Evolutionary conservation across 2,888 invertebrate species (phyloP).

Genomic region (Neoscelio sp.): DNA sequence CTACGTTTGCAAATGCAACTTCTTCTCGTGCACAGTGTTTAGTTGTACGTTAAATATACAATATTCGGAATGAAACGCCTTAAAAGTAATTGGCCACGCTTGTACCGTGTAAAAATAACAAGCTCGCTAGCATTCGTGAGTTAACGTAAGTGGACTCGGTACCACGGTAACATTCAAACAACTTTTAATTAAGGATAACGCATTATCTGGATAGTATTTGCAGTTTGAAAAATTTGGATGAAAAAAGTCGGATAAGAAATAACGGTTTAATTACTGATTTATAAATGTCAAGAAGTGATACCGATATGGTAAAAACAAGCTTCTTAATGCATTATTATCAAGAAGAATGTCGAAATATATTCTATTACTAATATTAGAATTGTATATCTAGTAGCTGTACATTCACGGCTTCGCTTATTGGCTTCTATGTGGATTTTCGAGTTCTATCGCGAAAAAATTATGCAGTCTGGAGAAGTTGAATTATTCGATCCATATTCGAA

Average conservation of each 20-base stretch:
- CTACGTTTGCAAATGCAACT: background rate
- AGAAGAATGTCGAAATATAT: too few relatives aligned
- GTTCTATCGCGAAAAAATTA: too few relatives aligned
- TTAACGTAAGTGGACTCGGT: background rate
- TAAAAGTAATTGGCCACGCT: conserved; percentile 10
- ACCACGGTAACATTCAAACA: background rate
- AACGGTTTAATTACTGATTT: background rate
- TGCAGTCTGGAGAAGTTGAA: too few relatives aligned
- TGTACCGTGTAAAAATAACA: conserved; percentile 5
- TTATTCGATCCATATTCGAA: too few relatives aligned
- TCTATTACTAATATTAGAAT: too few relatives aligned
- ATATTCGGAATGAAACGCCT: conserved; percentile 11
- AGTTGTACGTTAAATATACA: conserved; percentile 13
- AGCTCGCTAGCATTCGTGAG: background rate
- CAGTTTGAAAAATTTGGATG: too few relatives aligned
- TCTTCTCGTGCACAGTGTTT: conserved; percentile 3
- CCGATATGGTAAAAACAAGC: background rate
- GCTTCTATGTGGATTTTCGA: too few relatives aligned
- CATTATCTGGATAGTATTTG: too few relatives aligned
- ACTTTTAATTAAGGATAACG: too few relatives aligned
- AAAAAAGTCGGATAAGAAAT: too few relatives aligned
- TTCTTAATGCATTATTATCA: background rate
- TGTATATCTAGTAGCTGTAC: too few relatives aligned
- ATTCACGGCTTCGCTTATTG: too few relatives aligned
- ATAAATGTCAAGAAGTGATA: background rate